Evolutionary conservation across 2,888 invertebrate species (phyloP).

Genomic region (Caenorhabditis wallacei): DNA sequence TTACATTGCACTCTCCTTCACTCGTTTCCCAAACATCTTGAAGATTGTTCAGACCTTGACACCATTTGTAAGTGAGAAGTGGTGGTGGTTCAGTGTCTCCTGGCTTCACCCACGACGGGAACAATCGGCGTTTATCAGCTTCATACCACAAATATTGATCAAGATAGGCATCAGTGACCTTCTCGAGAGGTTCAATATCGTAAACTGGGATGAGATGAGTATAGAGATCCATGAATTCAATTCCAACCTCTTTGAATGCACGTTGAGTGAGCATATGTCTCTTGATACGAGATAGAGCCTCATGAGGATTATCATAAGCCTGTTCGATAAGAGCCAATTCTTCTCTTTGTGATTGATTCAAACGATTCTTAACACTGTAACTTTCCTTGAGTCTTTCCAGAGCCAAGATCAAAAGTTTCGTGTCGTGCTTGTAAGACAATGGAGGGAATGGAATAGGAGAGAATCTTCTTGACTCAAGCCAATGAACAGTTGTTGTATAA

Average conservation of each 20-base stretch:
- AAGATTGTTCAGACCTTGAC: conserved; percentile 87
- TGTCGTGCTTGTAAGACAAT: conserved; percentile 99
- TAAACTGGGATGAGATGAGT: conserved; percentile 99
- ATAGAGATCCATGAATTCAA: conserved; percentile 99
- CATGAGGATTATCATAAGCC: conserved; percentile 99
- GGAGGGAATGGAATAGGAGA: conserved; percentile 99
- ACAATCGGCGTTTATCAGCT: conserved; percentile 95
- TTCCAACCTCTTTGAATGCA: conserved; percentile 89
- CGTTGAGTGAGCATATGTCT: conserved; percentile 97
- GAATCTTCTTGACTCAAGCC: conserved; percentile 98
- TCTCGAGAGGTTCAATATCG: conserved; percentile 98
- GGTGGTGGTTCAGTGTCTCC: conserved; percentile 96
- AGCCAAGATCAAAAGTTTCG: conserved; percentile 96
- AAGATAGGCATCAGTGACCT: conserved; percentile 99
- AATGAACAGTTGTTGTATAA: conserved; percentile 99
- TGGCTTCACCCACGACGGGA: conserved; percentile 99
- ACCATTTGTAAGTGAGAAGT: conserved; percentile 94
- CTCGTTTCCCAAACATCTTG: conserved; percentile 99
- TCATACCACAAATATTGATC: conserved; percentile 99
- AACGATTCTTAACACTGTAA: conserved; percentile 85
- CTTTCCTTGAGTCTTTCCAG: conserved; percentile 88
- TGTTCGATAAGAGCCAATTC: conserved; percentile 99
- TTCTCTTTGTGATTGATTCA: conserved; percentile 99
- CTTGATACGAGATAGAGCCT: conserved; percentile 98
- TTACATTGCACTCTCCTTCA: conserved; percentile 98